These are phyloP conservation scores for Progne subis DNA, from an alignment of 2,113 vertebrate genomes.

Conservation along the genomic window DNA sequence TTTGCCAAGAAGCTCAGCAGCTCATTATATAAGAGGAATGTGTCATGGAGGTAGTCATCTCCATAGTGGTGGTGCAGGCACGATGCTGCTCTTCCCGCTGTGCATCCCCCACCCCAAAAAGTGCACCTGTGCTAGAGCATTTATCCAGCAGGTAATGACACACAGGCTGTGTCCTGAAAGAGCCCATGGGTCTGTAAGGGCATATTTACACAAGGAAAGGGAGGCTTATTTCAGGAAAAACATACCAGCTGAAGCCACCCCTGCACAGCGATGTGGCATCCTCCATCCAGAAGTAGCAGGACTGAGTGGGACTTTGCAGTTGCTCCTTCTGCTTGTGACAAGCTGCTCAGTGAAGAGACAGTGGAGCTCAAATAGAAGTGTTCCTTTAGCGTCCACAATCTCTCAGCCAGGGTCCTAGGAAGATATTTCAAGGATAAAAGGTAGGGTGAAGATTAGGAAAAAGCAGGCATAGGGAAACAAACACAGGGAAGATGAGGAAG, in stretches of 20 bases:
- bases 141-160: neutral
- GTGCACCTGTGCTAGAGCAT: neutral
- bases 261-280: neutral
- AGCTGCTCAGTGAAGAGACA: neutral
- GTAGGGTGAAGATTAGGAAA: neutral
- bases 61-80: neutral
- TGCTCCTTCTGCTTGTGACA: neutral
- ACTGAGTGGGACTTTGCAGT: neutral
- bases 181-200: neutral
- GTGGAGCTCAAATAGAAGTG: neutral
- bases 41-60: slow-evolving; percentile 28
- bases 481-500: neutral
- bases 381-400: neutral
- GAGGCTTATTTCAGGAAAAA: neutral
- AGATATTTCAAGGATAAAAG: neutral
- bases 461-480: neutral
- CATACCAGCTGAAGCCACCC: neutral
- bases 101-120: neutral
- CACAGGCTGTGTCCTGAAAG: neutral
- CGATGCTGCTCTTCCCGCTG: neutral
- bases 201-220: neutral
- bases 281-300: neutral
- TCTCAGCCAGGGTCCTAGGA: neutral
- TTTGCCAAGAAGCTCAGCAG: slow-evolving; percentile 32
- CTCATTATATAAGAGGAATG: slow-evolving; percentile 48